A percentile compares a stretch with the other conserved stretches of the same genome.
These are phyloP conservation scores for Octomys mimax DNA, from an alignment of 2,797 vertebrate genomes.

Conservation along the genomic window DNA sequence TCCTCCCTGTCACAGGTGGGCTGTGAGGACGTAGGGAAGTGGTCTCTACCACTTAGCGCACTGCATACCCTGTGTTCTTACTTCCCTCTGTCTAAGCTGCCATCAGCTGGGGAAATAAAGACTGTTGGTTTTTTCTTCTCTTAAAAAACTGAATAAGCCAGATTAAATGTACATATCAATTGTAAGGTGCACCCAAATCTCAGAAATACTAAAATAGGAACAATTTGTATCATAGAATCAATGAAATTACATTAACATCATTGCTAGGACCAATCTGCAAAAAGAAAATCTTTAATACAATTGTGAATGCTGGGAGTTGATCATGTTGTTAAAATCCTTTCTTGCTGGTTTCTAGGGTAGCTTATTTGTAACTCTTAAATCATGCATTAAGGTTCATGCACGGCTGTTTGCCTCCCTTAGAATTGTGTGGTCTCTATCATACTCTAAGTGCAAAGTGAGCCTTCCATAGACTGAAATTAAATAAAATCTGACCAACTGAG, in stretches of 20 bases:
- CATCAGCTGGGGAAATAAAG: not conserved
- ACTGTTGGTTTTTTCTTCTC: not conserved
- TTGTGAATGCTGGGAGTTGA: constrained; percentile 27
- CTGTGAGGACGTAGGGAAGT: constrained; percentile 25
- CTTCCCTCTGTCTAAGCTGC: not conserved
- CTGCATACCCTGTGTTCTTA: not conserved
- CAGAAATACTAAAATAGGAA: constrained; percentile 37
- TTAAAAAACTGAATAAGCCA: not conserved
- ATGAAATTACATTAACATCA: not conserved
- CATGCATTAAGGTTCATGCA: not conserved
- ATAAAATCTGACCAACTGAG: not conserved
- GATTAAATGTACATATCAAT: not conserved
- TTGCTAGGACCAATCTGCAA: not conserved
- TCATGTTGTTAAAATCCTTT: constrained; percentile 29
- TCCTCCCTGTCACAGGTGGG: not conserved
- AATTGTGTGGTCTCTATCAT: not conserved
- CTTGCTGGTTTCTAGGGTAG: not conserved
- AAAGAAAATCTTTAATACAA: not conserved
- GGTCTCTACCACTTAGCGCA: not conserved
- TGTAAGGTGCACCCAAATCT: not conserved
- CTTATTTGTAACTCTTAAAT: constrained; percentile 22
- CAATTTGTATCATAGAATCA: constrained; percentile 29
- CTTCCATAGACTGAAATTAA: constrained; percentile 6
- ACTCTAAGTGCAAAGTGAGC: not conserved
- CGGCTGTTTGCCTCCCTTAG: not conserved